Base-by-base conservation (phyloP, 1,140 invertebrate species). In the Bombus pascuorum region DNA sequence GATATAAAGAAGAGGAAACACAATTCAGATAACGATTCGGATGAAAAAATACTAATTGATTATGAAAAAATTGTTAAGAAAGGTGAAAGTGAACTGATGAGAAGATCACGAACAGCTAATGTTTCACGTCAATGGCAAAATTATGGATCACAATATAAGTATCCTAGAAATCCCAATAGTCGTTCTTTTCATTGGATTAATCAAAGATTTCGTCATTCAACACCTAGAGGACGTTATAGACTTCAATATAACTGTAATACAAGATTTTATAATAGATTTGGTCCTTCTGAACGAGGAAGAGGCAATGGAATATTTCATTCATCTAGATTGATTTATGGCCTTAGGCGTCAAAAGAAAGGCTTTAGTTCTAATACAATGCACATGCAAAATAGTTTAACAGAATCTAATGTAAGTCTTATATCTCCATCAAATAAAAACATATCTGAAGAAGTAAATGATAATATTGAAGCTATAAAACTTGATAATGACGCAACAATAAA, bases 81-180 rank as follows among this genome's bases (percentile, higher is more conserved):
- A 62, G 34, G 57, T 72, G 39, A 34, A 34, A 66, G 32, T 66
- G 15, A 62, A n/a, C 37, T 62, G 73, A 57, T n/a, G 2, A 39
- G 5, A 4, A 79, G 18, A 53, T 42, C n/a, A 32, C 39, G 12
- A 72, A 44, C 25, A 59, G 32, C 10, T 65, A 53, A 25, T n/a
- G 68, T 42, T 62, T 39, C 71, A 68, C 47, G 18, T 28, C 32
- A 42, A 39, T 72, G 85, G 73, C 32, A 15, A 62, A 68, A 6
- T 81, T 75, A 72, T 77, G 37, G 84, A 13, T 28, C n/a, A 22
- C 57, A 83, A 86, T 87, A 87, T 87, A 88, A 83, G 77, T 79
- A 74, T 76, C 25, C 44, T 47, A 88, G 84, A 86, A 66, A 22
- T 34, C n/a, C 74, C 78, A 37, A 65, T 53, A n/a, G 13, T 53